Evolutionary conservation across 2,888 invertebrate genomes (phyloP), one percentile per base, ranked within the genome.

Genomic region (Tortrix viridana): DNA sequence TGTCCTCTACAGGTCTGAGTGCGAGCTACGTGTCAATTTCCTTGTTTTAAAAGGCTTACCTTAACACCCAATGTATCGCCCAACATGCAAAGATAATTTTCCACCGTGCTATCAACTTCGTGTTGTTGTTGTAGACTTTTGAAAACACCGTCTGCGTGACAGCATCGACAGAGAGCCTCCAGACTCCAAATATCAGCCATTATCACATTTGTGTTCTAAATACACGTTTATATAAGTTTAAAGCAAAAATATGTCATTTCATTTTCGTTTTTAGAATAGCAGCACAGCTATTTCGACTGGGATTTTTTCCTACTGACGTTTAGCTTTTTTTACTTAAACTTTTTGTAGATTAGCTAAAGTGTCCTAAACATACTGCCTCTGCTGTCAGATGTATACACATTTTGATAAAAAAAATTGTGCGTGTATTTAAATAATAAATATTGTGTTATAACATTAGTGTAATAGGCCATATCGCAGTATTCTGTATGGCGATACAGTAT

Each of bases 141-240:
- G 47, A 72, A 71, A 16, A 20, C 58, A 0, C 73, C 73, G 50
- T 71, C 70, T 1, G 63, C 60, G 46, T 71, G 73, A 57, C 73
- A 73, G 55, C 72, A 73, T n/a, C 73, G 69, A 46, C 72, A 72
- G n/a, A 72, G 57, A 7, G 67, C 56, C 16, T 53, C 59, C 6
- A 72, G 60, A 50, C 54, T 72, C 63, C 62, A 71, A 43, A 72
- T 71, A 52, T 68, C 67, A 2, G 69, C n/a, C 71, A 71, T 71
- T 54, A 16, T 41, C 41, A 41, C 41, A 41, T 41, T 5, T 41
- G 6, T 41, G 41, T 41, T 41, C 5, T 16, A 16, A 41, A 38
- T 38, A 38, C 12, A 2, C 5, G 5, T 38, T 38, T n/a, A 14
- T 12, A 38, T 38, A 38, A 38, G 1, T 38, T 38, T 38, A 38